A percentile compares a stretch with the other conserved stretches of the same genome.
Evolutionary conservation across 35 echinoderm and acorn worm genomes (phyloP).

Genomic region (Holothuria glaberrima): DNA sequence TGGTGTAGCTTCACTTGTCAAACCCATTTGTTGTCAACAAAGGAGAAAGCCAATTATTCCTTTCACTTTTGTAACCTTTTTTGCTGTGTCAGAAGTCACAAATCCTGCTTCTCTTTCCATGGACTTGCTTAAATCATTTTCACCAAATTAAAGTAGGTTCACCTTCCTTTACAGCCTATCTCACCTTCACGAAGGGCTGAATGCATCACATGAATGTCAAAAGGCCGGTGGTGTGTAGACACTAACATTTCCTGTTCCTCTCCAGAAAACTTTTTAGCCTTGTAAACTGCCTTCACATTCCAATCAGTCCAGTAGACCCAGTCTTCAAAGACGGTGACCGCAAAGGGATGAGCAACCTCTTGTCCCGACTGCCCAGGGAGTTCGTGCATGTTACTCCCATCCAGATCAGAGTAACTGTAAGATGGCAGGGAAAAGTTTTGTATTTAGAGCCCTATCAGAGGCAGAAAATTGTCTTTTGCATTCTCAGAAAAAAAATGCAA

Average conservation of each 20-base stretch:
- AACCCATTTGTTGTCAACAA: too few species aligned
- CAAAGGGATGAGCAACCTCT: conserved; percentile 73
- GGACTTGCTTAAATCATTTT: too few species aligned
- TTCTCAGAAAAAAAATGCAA: too few species aligned
- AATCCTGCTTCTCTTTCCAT: too few species aligned
- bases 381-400: conserved; percentile 57
- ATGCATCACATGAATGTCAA: conserved; percentile 87
- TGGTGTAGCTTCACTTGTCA: too few species aligned
- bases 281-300: conserved; percentile 69
- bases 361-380: conserved; percentile 21
- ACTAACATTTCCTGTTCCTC: conserved; percentile 43
- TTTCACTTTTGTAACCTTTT: too few species aligned
- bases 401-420: conserved; percentile 64
- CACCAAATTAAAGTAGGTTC: too few species aligned
- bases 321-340: conserved; percentile 70
- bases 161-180: background rate
- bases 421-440: background rate
- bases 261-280: conserved; percentile 85
- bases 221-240: conserved; percentile 60
- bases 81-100: too few species aligned
- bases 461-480: too few species aligned
- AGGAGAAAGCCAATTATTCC: too few species aligned
- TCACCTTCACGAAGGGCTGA: conserved; percentile 36
- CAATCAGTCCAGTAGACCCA: conserved; percentile 92
- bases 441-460: too few species aligned